Conservation (phyloP, 35 echinoderm and acorn worm species). For the Strongylocentrotus purpuratus region DNA sequence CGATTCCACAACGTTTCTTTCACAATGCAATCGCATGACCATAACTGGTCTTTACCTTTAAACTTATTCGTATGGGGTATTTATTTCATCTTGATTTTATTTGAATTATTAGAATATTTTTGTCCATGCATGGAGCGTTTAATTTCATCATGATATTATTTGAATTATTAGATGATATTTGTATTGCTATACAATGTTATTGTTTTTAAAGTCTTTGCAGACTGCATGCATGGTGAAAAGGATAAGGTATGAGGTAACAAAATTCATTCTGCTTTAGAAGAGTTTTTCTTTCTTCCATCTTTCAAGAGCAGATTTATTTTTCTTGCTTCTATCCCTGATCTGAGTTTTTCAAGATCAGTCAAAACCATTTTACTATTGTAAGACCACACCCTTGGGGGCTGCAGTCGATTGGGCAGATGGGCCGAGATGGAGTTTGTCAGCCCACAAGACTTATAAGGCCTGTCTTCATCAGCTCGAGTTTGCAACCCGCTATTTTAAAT, state of each 20-base stretch:
- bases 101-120: neutral
- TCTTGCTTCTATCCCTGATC: neutral
- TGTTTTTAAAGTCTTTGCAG: neutral
- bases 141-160: neutral
- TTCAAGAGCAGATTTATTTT: neutral
- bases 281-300: neutral
- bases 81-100: neutral
- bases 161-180: neutral
- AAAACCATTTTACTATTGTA: no score
- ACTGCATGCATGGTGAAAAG: neutral
- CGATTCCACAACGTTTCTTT: no score
- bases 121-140: neutral
- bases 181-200: conserved; percentile 15
- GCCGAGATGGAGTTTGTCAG: no score
- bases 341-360: neutral
- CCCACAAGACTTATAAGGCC: no score
- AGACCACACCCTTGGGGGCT: no score
- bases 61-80: no score
- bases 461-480: no score
- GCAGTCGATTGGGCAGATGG: no score
- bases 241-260: neutral
- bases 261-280: neutral
- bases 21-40: no score
- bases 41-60: no score
- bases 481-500: no score